Conservation (phyloP, 2,888 invertebrate genomes). For the Drosophila flavopinicola region DNA sequence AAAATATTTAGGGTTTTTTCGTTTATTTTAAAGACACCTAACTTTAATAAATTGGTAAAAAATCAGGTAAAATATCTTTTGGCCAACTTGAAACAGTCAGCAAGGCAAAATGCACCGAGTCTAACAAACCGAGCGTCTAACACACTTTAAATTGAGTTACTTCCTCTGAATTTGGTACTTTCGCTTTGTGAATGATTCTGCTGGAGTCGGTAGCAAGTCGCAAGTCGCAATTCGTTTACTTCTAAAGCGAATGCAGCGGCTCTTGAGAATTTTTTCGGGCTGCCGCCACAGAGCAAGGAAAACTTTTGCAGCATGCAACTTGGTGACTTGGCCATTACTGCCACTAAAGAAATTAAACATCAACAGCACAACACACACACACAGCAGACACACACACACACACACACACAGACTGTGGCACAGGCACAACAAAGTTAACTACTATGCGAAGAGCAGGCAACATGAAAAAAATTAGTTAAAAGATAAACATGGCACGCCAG, state of each 20-base stretch:
- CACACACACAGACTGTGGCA: constrained; percentile 20
- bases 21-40: too few species aligned
- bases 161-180: constrained; percentile 32
- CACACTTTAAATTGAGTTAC: constrained; percentile 36
- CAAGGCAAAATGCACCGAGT: background rate
- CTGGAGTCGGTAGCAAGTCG: constrained; percentile 28
- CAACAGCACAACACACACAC: constrained; percentile 35
- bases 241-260: constrained; percentile 27
- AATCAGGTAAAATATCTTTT: background rate
- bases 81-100: background rate
- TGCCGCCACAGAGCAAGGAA: constrained; percentile 32
- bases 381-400: constrained; percentile 26
- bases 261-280: constrained; percentile 37
- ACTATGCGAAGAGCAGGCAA: constrained; percentile 54
- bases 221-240: background rate
- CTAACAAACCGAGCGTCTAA: constrained; percentile 4
- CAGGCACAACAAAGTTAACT: constrained; percentile 66
- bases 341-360: constrained; percentile 75
- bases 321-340: constrained; percentile 77
- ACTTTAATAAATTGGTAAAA: too few species aligned
- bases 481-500: constrained; percentile 78
- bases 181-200: constrained; percentile 52
- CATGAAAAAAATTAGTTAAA: constrained; percentile 79
- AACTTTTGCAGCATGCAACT: constrained; percentile 72
- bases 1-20: too few species aligned